A percentile compares a stretch with the other conserved stretches of the same genome.
Conservation (phyloP, 53 echinoderm and acorn worm genomes). For the Crossaster papposus region DNA sequence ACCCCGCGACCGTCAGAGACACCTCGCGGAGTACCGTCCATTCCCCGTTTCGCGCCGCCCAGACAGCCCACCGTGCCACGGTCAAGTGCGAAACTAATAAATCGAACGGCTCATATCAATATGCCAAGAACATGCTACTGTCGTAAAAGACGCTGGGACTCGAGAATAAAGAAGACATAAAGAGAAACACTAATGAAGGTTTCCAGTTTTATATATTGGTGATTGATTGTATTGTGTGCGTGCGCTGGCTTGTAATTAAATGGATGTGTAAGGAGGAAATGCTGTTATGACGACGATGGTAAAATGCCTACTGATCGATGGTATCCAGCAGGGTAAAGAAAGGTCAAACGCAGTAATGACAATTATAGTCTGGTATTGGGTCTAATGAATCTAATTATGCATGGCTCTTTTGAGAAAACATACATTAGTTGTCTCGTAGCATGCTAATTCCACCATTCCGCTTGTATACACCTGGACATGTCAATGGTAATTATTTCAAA, state of each 20-base stretch:
- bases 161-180: neutral
- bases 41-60: neutral
- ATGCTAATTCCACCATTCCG: too few species aligned
- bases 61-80: neutral
- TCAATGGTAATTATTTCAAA: too few species aligned
- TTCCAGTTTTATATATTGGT: neutral
- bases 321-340: neutral
- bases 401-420: neutral
- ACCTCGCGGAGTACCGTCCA: constrained; percentile 11
- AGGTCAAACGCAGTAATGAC: neutral
- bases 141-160: neutral
- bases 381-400: constrained; percentile 3
- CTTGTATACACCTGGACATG: too few species aligned
- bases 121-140: constrained; percentile 14
- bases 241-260: constrained; percentile 28
- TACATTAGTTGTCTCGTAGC: neutral
- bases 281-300: neutral
- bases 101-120: constrained; percentile 36
- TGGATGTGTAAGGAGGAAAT: neutral
- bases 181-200: constrained; percentile 13
- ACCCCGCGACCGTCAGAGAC: neutral
- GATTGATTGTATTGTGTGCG: constrained; percentile 20
- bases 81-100: constrained; percentile 35
- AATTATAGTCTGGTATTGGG: neutral
- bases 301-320: neutral